Conservation (phyloP, 2,797 vertebrate genomes). For the Acanthurus leucopareius region DNA sequence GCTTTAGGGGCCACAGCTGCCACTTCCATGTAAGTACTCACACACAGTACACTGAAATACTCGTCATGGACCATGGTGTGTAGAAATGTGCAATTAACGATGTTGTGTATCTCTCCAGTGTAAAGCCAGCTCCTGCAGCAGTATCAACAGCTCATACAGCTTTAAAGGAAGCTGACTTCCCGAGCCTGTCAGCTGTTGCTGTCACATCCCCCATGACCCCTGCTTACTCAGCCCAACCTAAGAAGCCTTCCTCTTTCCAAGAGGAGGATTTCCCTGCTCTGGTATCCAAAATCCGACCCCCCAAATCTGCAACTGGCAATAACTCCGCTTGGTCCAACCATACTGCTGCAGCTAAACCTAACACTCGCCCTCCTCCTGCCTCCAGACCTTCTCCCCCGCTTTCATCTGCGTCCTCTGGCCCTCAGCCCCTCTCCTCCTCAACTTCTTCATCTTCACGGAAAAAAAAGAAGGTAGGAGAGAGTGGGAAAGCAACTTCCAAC, state of each 20-base stretch:
- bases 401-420: conserved; percentile 58
- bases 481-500: conserved; percentile 67
- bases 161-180: conserved; percentile 97
- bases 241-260: conserved; percentile 89
- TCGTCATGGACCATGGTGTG: neutral
- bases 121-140: conserved; percentile 52
- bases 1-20: conserved; percentile 80
- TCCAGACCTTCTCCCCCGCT: conserved; percentile 56
- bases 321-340: conserved; percentile 90
- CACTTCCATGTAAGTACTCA: conserved; percentile 65
- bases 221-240: conserved; percentile 84
- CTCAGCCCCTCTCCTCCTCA: conserved; percentile 74
- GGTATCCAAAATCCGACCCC: conserved; percentile 88
- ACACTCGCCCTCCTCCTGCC: conserved; percentile 66
- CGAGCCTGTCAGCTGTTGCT: conserved; percentile 86
- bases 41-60: neutral
- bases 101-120: conserved; percentile 41
- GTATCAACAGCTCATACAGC: conserved; percentile 41
- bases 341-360: conserved; percentile 78
- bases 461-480: conserved; percentile 86
- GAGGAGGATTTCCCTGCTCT: conserved; percentile 99
- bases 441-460: conserved; percentile 70
- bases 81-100: conserved; percentile 1
- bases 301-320: conserved; percentile 78
- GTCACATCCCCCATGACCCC: conserved; percentile 81